Base-by-base conservation (phyloP, 1,140 invertebrate genomes). In the Oryctes rhinoceros region DNA sequence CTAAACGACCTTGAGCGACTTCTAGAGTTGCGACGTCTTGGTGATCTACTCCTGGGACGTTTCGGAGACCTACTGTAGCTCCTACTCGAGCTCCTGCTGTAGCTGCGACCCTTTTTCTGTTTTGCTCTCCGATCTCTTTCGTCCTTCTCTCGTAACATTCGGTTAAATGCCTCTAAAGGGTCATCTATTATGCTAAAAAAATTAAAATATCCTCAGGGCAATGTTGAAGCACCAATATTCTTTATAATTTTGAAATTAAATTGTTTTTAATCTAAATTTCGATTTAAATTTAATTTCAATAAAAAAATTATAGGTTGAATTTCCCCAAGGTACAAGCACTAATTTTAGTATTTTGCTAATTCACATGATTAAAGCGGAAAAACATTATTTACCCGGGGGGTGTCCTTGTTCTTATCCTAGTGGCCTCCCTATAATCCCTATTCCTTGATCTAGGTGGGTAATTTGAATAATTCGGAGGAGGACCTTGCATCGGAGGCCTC, bases 101-200 rank as follows among this genome's bases (percentile, higher is more conserved):
- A 81, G 35, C 87, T 84, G 15, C 86, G 78, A 20, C 87, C 87
- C 48, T 91, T 89, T 24, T 91, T 89, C 18, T 92, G 89, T 80
- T 93, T 92, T 74, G 93, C 89, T 47, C 92, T 90, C 81, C 92
- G 88, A 79, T 93, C 91, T 49, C 92, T 88, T 86, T 93, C 93
- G 87, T 96, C 94, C 88, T 96, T 96, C 86, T 97, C 95, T 80
- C 93, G 90, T 81, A 97, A 90, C 88, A 96, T 94, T 81, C 94
- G 89, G 85, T 96, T 93, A 87, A 97, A 97, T 75, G 94, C 94
- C 86, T 95, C 94, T 82, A 96, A 86, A 10, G 94, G 94, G 88
- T 96, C 95, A 84, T 95, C 93, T 76, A 94, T 93, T n/a, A 91
- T 89, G 30, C 93, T 94, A 83, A 62, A 88, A 85, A 80, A 78